A percentile compares a stretch with the other conserved stretches of the same genome.
phyloP scores from a whole-genome alignment of 1,140 invertebrate genomes.

The Hestina assimilis region DNA sequence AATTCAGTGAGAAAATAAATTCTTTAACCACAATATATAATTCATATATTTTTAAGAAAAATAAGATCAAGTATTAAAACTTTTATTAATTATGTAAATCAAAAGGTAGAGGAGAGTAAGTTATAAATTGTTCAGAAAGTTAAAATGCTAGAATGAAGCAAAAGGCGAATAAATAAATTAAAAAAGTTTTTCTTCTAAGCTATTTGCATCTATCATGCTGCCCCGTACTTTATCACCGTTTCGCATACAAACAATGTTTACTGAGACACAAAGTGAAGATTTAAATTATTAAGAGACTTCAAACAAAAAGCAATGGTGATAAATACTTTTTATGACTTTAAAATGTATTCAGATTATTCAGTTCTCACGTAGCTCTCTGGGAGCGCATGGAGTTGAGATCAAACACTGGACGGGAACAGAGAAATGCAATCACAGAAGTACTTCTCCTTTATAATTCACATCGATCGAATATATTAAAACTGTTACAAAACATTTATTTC shows the following conservation, averaged over 20 bases:
- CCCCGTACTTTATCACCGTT: neutral
- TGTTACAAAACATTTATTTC: too few relatives aligned
- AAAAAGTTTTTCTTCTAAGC: conserved; percentile 7
- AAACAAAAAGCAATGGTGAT: too few relatives aligned
- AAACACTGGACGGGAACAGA: conserved; percentile 12
- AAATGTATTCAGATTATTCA: too few relatives aligned
- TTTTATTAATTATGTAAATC: neutral
- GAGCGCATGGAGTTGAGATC: conserved; percentile 9
- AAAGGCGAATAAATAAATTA: conserved; percentile 4
- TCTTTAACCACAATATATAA: too few relatives aligned
- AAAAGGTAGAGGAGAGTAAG: neutral
- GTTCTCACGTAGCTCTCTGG: neutral
- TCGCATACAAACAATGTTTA: too few relatives aligned
- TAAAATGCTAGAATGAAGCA: neutral
- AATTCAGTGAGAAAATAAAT: too few relatives aligned
- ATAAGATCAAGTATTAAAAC: neutral
- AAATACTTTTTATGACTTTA: too few relatives aligned
- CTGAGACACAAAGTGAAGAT: too few relatives aligned
- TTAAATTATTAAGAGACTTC: too few relatives aligned
- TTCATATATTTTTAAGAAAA: too few relatives aligned
- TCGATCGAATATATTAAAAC: too few relatives aligned
- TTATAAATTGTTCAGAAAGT: neutral
- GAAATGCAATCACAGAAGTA: conserved; percentile 18
- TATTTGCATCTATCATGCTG: conserved; percentile 7
- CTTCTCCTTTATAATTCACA: neutral